Percentiles rank a stretch among this genome's conserved stretches.
These are phyloP conservation scores for Hippoglossus hippoglossus DNA, from an alignment of 2,797 vertebrate genomes.

Conservation along the genomic window DNA sequence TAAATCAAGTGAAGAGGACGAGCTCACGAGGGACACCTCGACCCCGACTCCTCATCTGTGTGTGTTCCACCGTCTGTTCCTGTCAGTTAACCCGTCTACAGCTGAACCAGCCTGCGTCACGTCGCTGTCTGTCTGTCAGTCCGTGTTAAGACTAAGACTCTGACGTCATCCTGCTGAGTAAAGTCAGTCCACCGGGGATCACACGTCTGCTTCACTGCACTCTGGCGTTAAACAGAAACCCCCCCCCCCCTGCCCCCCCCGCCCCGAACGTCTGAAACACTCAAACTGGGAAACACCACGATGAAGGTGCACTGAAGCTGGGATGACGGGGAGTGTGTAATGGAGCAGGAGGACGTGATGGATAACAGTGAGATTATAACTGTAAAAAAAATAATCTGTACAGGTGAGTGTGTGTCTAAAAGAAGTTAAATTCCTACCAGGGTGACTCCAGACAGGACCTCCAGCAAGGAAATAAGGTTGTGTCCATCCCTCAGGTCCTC, in stretches of 20 bases:
- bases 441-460: constrained; percentile 95
- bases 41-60: neutral
- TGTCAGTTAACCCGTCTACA: constrained; percentile 30
- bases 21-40: neutral
- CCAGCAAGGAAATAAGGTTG: constrained; percentile 95
- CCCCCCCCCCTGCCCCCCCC: no score
- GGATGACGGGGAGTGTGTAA: constrained; percentile 11
- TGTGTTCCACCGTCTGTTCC: constrained; percentile 5
- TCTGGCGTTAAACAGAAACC: neutral
- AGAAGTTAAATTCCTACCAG: constrained; percentile 84
- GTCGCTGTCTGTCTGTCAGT: constrained; percentile 7
- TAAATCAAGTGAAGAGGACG: neutral
- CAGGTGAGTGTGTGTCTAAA: neutral
- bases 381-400: neutral
- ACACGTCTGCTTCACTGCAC: neutral
- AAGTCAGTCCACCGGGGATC: neutral
- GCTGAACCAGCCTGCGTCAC: constrained; percentile 12
- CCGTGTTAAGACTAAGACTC: constrained; percentile 31
- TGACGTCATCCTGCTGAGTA: constrained; percentile 37
- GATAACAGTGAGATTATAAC: neutral
- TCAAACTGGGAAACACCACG: neutral
- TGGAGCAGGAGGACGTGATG: constrained; percentile 3
- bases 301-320: neutral
- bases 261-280: neutral
- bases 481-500: constrained; percentile 96